phyloP scores from a whole-genome alignment of 1,140 invertebrate species.

The Pantala flavescens region DNA sequence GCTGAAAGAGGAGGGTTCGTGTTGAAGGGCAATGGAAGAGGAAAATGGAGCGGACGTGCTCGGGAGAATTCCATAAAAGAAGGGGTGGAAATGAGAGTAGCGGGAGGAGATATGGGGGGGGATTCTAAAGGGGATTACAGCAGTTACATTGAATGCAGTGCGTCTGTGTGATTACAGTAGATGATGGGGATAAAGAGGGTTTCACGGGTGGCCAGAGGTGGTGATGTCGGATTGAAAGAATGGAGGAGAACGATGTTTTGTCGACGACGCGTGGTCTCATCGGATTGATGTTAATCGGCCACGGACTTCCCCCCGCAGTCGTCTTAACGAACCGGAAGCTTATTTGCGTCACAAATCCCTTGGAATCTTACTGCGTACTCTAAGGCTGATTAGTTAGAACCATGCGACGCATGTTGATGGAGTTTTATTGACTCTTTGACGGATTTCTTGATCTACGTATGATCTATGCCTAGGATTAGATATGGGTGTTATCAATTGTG shows the following conservation, averaged over 20 bases:
- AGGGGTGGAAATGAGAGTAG: background rate
- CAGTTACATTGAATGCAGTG: constrained; percentile 1
- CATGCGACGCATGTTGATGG: too few species aligned
- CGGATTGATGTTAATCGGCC: background rate
- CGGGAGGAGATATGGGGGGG: background rate
- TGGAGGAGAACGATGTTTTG: background rate
- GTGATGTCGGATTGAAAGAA: constrained; percentile 1
- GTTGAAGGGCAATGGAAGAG: background rate
- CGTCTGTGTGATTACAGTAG: background rate
- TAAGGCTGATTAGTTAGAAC: too few species aligned
- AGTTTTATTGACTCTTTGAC: too few species aligned
- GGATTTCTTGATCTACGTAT: too few species aligned
- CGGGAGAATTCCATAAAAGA: background rate
- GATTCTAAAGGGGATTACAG: background rate
- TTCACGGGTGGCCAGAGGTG: background rate
- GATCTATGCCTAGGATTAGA: too few species aligned
- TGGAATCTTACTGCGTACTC: too few species aligned
- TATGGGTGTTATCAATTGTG: too few species aligned
- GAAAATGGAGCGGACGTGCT: background rate
- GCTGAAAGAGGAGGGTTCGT: background rate
- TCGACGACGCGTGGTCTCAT: background rate
- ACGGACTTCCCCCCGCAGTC: background rate
- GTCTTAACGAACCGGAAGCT: too few species aligned
- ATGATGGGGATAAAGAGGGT: background rate
- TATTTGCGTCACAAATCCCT: too few species aligned